Evolutionary conservation across 1,140 invertebrate genomes (phyloP).

Genomic region (Thalassaphorura encarpata): DNA sequence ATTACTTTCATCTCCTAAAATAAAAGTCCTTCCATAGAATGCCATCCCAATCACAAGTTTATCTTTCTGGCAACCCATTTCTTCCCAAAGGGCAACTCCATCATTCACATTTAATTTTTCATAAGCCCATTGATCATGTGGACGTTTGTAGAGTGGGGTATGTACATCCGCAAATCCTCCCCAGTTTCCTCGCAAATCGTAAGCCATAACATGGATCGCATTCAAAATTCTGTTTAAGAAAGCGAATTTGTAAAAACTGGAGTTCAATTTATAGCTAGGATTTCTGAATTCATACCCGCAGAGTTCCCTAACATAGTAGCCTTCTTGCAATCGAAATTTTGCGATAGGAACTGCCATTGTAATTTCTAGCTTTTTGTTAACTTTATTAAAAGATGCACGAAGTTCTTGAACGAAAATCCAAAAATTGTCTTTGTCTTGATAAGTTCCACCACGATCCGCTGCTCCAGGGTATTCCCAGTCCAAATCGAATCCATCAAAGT

Average conservation of each 20-base stretch:
- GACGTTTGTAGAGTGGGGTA: conserved; percentile 36
- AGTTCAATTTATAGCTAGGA: too few species aligned
- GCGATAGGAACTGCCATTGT: conserved; percentile 39
- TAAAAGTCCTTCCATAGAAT: conserved; percentile 43
- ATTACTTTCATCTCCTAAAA: conserved; percentile 35
- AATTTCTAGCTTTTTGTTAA: conserved; percentile 34
- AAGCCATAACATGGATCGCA: conserved; percentile 41
- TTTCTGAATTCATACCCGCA: too few species aligned
- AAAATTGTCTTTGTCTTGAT: conserved; percentile 37
- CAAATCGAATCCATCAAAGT: conserved; percentile 43
- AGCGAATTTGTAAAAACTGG: too few species aligned
- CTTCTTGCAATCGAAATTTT: conserved; percentile 38
- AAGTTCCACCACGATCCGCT: conserved; percentile 35
- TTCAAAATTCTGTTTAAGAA: conserved; percentile 32
- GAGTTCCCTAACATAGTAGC: conserved; percentile 39
- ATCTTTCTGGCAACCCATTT: conserved; percentile 40
- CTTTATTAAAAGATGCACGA: conserved; percentile 36
- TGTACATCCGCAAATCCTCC: conserved; percentile 35
- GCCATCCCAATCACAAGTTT: conserved; percentile 45
- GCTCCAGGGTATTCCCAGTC: conserved; percentile 35
- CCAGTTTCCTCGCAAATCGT: conserved; percentile 46
- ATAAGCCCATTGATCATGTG: conserved; percentile 38
- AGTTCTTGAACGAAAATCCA: conserved; percentile 37
- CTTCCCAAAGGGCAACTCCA: conserved; percentile 40
- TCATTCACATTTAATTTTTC: conserved; percentile 41